Evolutionary conservation across 2,888 invertebrate genomes (phyloP), one percentile per base, ranked within the genome.

Genomic region (Hirudinaria manillensis): DNA sequence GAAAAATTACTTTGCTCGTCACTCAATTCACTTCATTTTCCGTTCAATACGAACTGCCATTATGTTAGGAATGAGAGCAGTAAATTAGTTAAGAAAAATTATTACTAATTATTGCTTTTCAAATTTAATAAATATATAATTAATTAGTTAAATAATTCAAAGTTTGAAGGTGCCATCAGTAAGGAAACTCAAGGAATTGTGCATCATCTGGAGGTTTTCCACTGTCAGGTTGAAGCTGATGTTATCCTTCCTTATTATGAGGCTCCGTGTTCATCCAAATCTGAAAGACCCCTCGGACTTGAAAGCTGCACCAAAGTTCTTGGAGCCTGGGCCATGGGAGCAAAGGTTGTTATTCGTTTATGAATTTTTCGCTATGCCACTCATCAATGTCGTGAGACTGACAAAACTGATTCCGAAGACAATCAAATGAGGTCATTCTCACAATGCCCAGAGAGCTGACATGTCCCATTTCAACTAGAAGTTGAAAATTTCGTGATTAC

Each of bases 251-350:
- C 93, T 0, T 83, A 89, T 34, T 97, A 93, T 85, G 86, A 87
- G 79, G 97, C 95, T 0, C 91, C 92, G 66, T 98, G 98, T 83
- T 90, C 91, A 80, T 65, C 77, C 13, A 79, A 74, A 78, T 77
- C 76, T 0, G 86, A 89, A 27, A 88, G 91, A 78, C 97, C 98
- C 0, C 86, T 88, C 74, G 88, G 89, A 78, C 91, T 94, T 0
- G 90, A 91, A 85, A 89, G 90, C 19, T 93, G 93, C 82, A 90
- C 90, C 80, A 88, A 92, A 85, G 95, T 96, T 0, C 88, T 95
- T 79, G 93, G 93, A 0, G 96, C 95, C 0, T 99, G 99, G 98
- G 98, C 99, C 0, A 98, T 99, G 96, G 99, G 99, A 0, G 98
- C 98, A 19, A 79, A 82, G 80, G 87, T 86, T 78, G 78, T n/a